A percentile compares a stretch with the other conserved stretches of the same genome.
Evolutionary conservation across 2,888 invertebrate genomes (phyloP).

Genomic region (Cantharis rustica): DNA sequence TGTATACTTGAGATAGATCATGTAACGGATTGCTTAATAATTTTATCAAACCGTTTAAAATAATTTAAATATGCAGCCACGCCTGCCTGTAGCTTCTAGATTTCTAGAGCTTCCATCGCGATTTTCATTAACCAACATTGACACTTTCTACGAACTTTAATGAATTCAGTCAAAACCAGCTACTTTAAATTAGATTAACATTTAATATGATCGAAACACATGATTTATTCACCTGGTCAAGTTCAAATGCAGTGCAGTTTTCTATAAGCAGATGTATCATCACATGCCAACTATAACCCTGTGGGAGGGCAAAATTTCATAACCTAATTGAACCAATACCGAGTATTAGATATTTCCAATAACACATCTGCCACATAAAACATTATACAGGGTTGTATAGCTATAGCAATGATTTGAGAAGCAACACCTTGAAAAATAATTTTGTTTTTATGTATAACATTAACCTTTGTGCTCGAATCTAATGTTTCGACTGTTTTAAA

Average conservation of each 20-base stretch:
- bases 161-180: neutral
- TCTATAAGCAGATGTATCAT: constrained; percentile 21
- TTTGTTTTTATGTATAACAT: neutral
- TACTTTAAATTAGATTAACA: neutral
- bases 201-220: neutral
- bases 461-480: neutral
- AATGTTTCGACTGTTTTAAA: neutral
- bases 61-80: too few relatives aligned
- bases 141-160: neutral
- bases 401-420: neutral
- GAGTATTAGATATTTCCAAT: constrained; percentile 16
- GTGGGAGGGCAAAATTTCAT: constrained; percentile 22
- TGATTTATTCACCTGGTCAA: constrained; percentile 15
- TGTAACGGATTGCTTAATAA: too few relatives aligned
- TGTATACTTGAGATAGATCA: too few relatives aligned
- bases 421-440: neutral
- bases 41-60: too few relatives aligned
- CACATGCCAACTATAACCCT: constrained; percentile 24
- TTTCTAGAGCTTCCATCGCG: neutral
- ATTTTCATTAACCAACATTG: neutral
- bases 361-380: constrained; percentile 19
- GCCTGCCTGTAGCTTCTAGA: neutral
- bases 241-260: constrained; percentile 17
- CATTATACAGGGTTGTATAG: neutral
- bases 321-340: constrained; percentile 25